Conservation (phyloP, 2,113 vertebrate genomes). For the Cynopterus brachyotis region DNA sequence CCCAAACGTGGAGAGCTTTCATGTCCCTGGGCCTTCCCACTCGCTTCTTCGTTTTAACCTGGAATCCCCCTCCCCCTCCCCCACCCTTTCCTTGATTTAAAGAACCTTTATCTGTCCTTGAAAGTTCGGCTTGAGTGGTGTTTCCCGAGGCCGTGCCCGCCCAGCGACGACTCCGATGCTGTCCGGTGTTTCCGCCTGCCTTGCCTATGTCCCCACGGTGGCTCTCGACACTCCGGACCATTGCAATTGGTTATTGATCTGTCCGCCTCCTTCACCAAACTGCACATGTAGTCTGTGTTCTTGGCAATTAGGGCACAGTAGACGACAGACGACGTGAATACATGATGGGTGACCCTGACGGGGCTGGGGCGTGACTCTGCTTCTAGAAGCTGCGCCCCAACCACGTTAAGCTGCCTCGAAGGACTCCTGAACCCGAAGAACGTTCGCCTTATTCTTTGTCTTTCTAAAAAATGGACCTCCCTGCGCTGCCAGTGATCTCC, state of each 20-base stretch:
- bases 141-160: not conserved
- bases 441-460: not conserved
- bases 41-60: not conserved
- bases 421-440: not conserved
- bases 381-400: rapidly evolving
- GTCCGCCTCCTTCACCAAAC: not conserved
- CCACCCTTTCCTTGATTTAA: not conserved
- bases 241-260: not conserved
- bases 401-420: rapidly evolving
- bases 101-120: not conserved
- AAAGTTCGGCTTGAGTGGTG: not conserved
- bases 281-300: not conserved
- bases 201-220: not conserved
- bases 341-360: not conserved
- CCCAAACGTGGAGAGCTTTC: rapidly evolving
- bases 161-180: not conserved
- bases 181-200: not conserved
- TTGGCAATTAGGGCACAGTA: no score
- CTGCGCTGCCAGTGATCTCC: not conserved
- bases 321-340: not conserved
- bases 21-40: not conserved
- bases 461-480: not conserved
- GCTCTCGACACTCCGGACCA: not conserved
- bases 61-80: no score
- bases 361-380: not conserved